Conservation (phyloP, 2,888 invertebrate genomes). For the Atethmia centrago region DNA sequence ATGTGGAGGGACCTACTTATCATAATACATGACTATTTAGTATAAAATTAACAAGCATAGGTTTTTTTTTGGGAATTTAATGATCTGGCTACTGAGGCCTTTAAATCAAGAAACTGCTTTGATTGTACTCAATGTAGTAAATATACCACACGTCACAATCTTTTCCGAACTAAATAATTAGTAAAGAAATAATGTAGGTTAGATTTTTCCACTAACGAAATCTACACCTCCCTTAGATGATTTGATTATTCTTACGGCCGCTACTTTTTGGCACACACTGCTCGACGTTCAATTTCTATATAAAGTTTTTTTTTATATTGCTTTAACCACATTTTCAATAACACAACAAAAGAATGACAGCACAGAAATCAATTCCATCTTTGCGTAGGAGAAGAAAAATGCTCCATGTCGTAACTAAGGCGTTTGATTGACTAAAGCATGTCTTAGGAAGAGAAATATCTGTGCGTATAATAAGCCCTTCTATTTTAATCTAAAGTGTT, state of each 20-base stretch:
- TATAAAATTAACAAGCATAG: too few relatives aligned
- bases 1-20: too few relatives aligned
- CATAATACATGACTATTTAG: too few relatives aligned
- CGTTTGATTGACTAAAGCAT: slow-evolving; percentile 74
- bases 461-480: slow-evolving; percentile 79
- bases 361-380: slow-evolving; percentile 35
- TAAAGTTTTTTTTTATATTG: not conserved
- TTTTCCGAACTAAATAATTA: too few relatives aligned
- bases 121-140: too few relatives aligned
- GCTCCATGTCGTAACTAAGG: slow-evolving; percentile 48
- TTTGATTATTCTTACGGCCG: too few relatives aligned
- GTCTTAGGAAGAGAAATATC: slow-evolving; percentile 72
- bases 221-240: not conserved
- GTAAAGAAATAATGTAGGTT: too few relatives aligned
- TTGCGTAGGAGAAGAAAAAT: slow-evolving; percentile 55
- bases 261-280: too few relatives aligned
- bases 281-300: not conserved
- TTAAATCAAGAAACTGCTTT: too few relatives aligned
- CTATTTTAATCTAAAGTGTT: slow-evolving; percentile 87
- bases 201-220: not conserved
- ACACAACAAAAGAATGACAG: slow-evolving; percentile 16
- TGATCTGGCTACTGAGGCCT: too few relatives aligned
- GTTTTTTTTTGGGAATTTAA: too few relatives aligned
- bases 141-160: too few relatives aligned
- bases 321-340: not conserved